These are phyloP conservation scores for Apotomis capreana DNA, from an alignment of 2,888 invertebrate genomes.

Conservation along the genomic window DNA sequence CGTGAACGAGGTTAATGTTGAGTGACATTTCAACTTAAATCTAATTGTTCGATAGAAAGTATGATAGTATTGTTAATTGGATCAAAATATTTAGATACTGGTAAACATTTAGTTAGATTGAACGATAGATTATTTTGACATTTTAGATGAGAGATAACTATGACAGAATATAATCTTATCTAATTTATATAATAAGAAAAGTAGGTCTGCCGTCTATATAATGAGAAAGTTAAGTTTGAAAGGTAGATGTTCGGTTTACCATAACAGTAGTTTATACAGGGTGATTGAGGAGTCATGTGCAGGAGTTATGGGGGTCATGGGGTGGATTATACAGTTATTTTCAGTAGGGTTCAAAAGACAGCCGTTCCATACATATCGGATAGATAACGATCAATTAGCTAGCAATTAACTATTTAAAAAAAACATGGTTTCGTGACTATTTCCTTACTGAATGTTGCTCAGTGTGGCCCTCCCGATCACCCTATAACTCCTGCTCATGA, in stretches of 20 bases:
- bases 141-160: slow-evolving; percentile 34
- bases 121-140: slow-evolving; percentile 35
- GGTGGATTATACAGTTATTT: too few relatives aligned
- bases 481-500: too few relatives aligned
- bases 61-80: slow-evolving; percentile 35
- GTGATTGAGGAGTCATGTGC: too few relatives aligned
- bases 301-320: too few relatives aligned
- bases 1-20: background rate
- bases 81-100: slow-evolving; percentile 38
- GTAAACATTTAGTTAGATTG: slow-evolving; percentile 31
- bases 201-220: slow-evolving; percentile 10
- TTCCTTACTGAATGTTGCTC: too few relatives aligned
- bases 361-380: too few relatives aligned
- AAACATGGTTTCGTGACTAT: too few relatives aligned
- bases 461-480: too few relatives aligned
- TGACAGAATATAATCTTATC: slow-evolving; percentile 20
- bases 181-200: slow-evolving; percentile 27
- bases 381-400: too few relatives aligned
- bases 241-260: background rate
- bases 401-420: too few relatives aligned
- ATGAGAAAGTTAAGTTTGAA: slow-evolving; percentile 10
- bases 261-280: background rate
- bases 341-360: too few relatives aligned
- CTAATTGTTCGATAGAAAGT: slow-evolving; percentile 40
- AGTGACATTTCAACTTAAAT: slow-evolving; percentile 32